phyloP scores from a whole-genome alignment of 2,797 vertebrate genomes.

The Muscicapa comitata region DNA sequence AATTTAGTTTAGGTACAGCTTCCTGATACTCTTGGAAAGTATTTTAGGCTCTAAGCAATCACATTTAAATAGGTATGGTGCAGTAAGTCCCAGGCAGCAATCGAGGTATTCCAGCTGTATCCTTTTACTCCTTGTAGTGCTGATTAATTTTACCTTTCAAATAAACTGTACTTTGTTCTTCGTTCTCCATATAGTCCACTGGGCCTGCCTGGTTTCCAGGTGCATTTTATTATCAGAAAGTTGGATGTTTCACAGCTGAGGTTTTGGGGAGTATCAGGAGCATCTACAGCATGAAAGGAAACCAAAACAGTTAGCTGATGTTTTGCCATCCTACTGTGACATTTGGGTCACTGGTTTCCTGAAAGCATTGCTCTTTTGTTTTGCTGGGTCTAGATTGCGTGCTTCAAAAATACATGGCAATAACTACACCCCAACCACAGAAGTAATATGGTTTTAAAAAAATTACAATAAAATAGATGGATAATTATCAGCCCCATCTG shows the following conservation, averaged over 20 bases:
- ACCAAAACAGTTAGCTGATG: not conserved
- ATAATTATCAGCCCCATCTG: not conserved
- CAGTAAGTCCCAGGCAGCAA: not conserved
- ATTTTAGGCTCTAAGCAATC: not conserved
- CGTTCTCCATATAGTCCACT: slow-evolving; percentile 64
- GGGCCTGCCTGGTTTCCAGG: slow-evolving; percentile 70
- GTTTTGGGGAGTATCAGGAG: slow-evolving; percentile 73
- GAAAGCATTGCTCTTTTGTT: not conserved
- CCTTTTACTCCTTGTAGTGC: not conserved
- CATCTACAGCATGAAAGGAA: slow-evolving; percentile 61
- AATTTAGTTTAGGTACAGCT: not conserved
- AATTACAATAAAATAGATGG: not conserved
- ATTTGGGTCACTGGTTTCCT: not conserved
- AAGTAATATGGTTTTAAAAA: not conserved
- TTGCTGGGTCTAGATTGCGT: not conserved
- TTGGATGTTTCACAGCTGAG: slow-evolving; percentile 76
- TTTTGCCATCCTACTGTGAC: not conserved
- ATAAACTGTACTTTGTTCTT: slow-evolving; percentile 68
- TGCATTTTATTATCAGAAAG: slow-evolving; percentile 69
- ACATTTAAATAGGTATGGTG: not conserved
- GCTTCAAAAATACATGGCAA: not conserved
- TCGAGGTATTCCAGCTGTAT: not conserved
- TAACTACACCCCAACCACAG: not conserved
- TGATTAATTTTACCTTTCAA: slow-evolving; percentile 70
- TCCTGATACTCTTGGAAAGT: not conserved